A percentile compares a stretch with the other conserved stretches of the same genome.
phyloP scores from a whole-genome alignment of 2,888 invertebrate species.

The Drosophila parthenogenetica region DNA sequence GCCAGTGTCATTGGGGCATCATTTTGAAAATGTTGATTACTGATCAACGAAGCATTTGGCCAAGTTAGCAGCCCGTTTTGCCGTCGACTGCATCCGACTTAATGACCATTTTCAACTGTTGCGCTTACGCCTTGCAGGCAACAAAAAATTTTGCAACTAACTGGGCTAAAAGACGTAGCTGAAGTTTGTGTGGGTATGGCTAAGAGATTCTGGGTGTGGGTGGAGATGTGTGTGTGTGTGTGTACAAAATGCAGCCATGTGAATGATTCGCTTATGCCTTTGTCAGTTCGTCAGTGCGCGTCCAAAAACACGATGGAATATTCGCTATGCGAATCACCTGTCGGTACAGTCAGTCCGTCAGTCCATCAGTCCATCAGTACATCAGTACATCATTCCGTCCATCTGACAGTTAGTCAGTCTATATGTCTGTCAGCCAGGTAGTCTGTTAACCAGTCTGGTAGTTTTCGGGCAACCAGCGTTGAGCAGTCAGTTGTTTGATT shows the following conservation, averaged over 20 bases:
- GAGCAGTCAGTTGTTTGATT: slow-evolving; percentile 75
- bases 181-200: slow-evolving; percentile 10
- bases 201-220: neutral
- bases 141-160: slow-evolving; percentile 28
- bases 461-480: slow-evolving; percentile 35
- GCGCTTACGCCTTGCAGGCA: slow-evolving; percentile 49
- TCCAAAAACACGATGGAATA: slow-evolving; percentile 43
- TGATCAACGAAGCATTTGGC: slow-evolving; percentile 74
- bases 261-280: slow-evolving; percentile 84
- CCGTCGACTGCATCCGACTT: slow-evolving; percentile 64
- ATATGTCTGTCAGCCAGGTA: neutral
- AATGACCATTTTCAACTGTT: slow-evolving; percentile 80
- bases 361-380: neutral
- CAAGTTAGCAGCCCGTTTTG: slow-evolving; percentile 41
- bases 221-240: slow-evolving; percentile 26
- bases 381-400: neutral
- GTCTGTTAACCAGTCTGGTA: slow-evolving; percentile 25
- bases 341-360: slow-evolving; percentile 26
- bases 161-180: slow-evolving; percentile 1
- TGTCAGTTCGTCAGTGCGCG: slow-evolving; percentile 74
- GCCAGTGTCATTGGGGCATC: slow-evolving; percentile 20
- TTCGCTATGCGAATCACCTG: slow-evolving; percentile 49
- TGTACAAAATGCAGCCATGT: slow-evolving; percentile 79
- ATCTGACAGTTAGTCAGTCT: neutral
- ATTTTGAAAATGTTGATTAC: slow-evolving; percentile 72